A percentile compares a stretch with the other conserved stretches of the same genome.
These are phyloP conservation scores for Lochmaea crataegi DNA, from an alignment of 2,888 invertebrate species.

Conservation along the genomic window DNA sequence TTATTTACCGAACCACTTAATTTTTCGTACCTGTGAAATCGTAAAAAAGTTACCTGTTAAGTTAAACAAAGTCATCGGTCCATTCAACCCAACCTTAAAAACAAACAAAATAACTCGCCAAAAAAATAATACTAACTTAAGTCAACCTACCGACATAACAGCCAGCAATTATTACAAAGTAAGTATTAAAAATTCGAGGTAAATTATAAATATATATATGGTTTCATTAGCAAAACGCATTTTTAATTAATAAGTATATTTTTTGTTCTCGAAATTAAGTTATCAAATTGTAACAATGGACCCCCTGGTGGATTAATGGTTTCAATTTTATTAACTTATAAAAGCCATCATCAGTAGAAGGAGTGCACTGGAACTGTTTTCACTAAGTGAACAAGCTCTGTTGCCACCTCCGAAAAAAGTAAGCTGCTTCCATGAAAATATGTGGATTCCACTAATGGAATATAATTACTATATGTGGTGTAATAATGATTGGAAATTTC, in stretches of 20 bases:
- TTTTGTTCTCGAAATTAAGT: background rate
- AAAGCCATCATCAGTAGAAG: slow-evolving; percentile 32
- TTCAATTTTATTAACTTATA: background rate
- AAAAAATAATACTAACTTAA: slow-evolving; percentile 15
- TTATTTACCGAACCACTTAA: slow-evolving; percentile 3
- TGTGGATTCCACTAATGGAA: too few relatives aligned
- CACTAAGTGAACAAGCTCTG: background rate
- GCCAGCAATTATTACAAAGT: background rate
- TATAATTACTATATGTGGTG: background rate
- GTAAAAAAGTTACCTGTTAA: slow-evolving; percentile 25
- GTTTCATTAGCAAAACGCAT: too few relatives aligned
- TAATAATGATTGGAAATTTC: too few relatives aligned
- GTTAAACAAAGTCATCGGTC: slow-evolving; percentile 30
- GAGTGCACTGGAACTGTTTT: slow-evolving; percentile 37
- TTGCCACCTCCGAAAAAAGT: background rate
- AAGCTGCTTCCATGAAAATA: background rate
- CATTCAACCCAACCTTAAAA: slow-evolving; percentile 33
- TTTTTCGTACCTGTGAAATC: slow-evolving; percentile 7
- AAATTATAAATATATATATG: background rate
- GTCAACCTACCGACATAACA: background rate
- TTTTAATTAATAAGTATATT: too few relatives aligned
- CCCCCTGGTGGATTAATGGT: background rate
- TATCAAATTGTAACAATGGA: background rate
- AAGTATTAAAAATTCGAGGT: background rate
- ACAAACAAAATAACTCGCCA: slow-evolving; percentile 27